A percentile compares a stretch with the other conserved stretches of the same genome.
Evolutionary conservation across 2,113 vertebrate genomes (phyloP).

Genomic region (Cyanistes caeruleus): DNA sequence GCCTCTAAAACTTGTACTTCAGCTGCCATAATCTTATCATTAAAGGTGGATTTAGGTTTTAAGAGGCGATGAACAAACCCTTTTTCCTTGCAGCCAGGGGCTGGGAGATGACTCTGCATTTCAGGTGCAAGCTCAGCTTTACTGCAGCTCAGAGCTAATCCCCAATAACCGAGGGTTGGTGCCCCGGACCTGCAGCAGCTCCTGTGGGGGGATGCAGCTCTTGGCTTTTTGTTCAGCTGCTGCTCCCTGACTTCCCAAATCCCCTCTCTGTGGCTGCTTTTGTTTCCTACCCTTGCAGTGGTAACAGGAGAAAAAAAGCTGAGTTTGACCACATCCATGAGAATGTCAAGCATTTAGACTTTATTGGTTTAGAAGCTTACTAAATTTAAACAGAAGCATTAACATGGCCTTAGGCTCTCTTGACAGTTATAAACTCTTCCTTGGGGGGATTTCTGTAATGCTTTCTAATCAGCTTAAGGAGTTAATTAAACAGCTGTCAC

Average conservation of each 20-base stretch:
- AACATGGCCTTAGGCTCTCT: conserved; percentile 46
- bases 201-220: background rate
- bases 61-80: background rate
- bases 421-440: conserved; percentile 65
- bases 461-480: conserved; percentile 80
- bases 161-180: background rate
- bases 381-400: conserved; percentile 61
- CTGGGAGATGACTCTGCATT: background rate
- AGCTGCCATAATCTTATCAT: conserved; percentile 17
- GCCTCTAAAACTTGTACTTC: background rate
- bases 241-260: background rate
- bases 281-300: background rate
- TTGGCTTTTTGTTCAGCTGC: background rate
- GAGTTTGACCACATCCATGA: conserved; percentile 26
- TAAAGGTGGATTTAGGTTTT: conserved; percentile 49
- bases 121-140: background rate
- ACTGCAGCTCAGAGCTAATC: background rate
- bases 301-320: background rate
- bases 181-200: background rate
- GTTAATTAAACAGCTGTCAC: conserved; percentile 82
- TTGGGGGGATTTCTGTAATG: conserved; percentile 68
- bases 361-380: conserved; percentile 50
- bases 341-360: background rate
- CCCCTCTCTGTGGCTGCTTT: background rate
- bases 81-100: background rate